phyloP scores from a whole-genome alignment of 2,888 invertebrate species.

The Gastracanthus pulcherrimus region DNA sequence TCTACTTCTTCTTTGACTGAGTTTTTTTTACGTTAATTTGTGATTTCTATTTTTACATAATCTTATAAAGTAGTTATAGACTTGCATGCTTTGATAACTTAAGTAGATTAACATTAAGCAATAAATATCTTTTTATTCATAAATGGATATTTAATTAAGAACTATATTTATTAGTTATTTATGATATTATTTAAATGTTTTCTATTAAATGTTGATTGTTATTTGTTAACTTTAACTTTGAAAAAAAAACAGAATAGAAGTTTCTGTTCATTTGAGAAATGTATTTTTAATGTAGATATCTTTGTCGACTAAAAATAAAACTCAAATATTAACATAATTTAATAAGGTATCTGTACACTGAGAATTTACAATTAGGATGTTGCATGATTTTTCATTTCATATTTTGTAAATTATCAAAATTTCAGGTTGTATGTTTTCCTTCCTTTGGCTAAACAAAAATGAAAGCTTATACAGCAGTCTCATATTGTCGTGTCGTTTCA shows the following conservation, averaged over 20 bases:
- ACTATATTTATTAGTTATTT: too few species aligned
- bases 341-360: background rate
- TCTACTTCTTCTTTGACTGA: conserved; percentile 5
- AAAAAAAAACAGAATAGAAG: background rate
- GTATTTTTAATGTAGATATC: too few species aligned
- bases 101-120: conserved; percentile 12
- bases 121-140: background rate
- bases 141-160: background rate
- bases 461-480: too few species aligned
- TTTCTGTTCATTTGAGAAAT: background rate
- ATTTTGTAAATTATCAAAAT: too few species aligned
- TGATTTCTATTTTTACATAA: conserved; percentile 26
- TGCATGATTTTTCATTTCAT: too few species aligned
- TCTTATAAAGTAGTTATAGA: conserved; percentile 33
- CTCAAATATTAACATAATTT: background rate
- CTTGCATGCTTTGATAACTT: conserved; percentile 33
- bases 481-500: too few species aligned
- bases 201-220: background rate
- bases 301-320: background rate
- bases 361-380: too few species aligned
- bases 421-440: too few species aligned
- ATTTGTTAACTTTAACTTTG: background rate
- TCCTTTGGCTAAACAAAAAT: too few species aligned
- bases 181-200: background rate
- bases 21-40: conserved; percentile 7